Conservation (phyloP, 2,888 invertebrate species). For the Thereva unica region DNA sequence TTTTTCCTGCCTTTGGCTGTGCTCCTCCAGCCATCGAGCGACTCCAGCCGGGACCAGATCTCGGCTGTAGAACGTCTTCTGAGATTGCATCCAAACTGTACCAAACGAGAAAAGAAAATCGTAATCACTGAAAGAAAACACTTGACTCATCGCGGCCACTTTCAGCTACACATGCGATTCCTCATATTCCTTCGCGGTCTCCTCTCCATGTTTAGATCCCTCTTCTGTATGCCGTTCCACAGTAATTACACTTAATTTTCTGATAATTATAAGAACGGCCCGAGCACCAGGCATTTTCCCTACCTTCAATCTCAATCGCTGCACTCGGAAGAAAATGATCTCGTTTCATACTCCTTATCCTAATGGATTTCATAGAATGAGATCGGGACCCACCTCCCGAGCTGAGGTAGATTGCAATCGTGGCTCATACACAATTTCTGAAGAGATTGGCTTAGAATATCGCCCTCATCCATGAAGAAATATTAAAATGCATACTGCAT, state of each 20-base stretch:
- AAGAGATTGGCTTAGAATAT: slow-evolving; percentile 20
- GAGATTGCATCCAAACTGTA: slow-evolving; percentile 30
- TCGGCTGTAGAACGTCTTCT: slow-evolving; percentile 18
- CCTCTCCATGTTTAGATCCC: neutral
- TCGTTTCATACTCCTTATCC: slow-evolving; percentile 17
- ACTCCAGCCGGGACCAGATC: slow-evolving; percentile 6
- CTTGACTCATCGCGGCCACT: slow-evolving; percentile 28
- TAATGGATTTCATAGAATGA: neutral
- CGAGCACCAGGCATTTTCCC: neutral
- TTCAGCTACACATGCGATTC: neutral
- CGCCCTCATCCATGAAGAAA: slow-evolving; percentile 30
- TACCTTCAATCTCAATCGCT: slow-evolving; percentile 12
- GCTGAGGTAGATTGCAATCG: slow-evolving; percentile 22
- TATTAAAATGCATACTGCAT: slow-evolving; percentile 30
- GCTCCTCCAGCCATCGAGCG: slow-evolving; percentile 1
- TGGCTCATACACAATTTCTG: slow-evolving; percentile 16
- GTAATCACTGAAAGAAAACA: slow-evolving; percentile 18
- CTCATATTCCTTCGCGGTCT: neutral
- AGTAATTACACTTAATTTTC: slow-evolving; percentile 35
- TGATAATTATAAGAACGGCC: slow-evolving; percentile 31
- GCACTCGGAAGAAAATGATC: slow-evolving; percentile 22
- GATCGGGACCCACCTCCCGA: slow-evolving; percentile 7
- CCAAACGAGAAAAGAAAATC: slow-evolving; percentile 2
- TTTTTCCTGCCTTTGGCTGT: neutral
- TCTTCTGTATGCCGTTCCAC: slow-evolving; percentile 5